These are phyloP conservation scores for Perognathus longimembris DNA, from an alignment of 2,113 vertebrate species.

Conservation along the genomic window DNA sequence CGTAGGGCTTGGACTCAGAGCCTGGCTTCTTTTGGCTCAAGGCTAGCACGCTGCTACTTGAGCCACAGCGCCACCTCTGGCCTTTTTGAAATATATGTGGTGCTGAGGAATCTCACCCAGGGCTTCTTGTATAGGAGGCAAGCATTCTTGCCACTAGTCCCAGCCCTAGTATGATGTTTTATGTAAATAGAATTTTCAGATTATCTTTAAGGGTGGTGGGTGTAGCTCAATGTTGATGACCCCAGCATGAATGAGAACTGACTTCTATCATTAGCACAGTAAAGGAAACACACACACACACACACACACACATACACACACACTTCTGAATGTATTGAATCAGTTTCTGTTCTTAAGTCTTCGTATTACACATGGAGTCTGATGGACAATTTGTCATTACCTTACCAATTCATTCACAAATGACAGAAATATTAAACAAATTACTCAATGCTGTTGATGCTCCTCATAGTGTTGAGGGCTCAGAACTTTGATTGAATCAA, in stretches of 20 bases:
- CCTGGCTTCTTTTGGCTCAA: no score
- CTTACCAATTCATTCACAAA: slow-evolving; percentile 16
- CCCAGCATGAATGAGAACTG: background rate
- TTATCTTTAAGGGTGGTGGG: background rate
- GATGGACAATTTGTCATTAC: background rate
- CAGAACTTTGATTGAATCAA: background rate
- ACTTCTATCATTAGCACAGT: background rate
- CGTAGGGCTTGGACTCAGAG: no score
- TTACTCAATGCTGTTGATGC: background rate
- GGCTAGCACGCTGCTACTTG: no score
- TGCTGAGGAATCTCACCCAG: no score
- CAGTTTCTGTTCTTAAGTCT: background rate
- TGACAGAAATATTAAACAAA: background rate
- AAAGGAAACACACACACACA: background rate
- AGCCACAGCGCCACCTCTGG: no score
- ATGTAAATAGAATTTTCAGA: background rate
- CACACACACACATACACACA: no score
- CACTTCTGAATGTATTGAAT: background rate
- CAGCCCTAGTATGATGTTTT: no score
- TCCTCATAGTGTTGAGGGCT: background rate
- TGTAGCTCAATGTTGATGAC: background rate
- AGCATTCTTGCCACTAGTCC: no score
- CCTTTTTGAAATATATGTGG: no score
- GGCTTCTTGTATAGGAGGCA: no score
- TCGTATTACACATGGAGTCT: background rate